Base-by-base conservation (phyloP, 2,888 invertebrate genomes). In the Hirtodrosophila confusa region DNA sequence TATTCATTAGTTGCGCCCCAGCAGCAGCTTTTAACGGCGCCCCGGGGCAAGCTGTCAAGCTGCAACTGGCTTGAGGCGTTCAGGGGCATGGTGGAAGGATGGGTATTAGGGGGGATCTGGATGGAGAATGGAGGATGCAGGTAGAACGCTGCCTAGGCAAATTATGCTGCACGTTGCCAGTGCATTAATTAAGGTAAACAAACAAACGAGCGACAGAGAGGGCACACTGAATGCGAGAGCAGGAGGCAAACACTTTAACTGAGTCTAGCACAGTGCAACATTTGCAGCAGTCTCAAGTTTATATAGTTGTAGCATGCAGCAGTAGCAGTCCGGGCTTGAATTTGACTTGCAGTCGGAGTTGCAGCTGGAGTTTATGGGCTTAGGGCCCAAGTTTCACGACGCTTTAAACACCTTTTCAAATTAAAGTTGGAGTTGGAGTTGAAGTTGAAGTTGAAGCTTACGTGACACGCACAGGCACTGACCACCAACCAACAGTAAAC, bases 141-240 rank as follows among this genome's bases (percentile, higher is more conserved):
- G 31, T 12, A 35, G 48, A 10, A 24, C 41, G 44, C 37, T 36
- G 69, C 33, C 48, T 58, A 45, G 47, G 72, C 64, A 86, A 80
- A 85, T 78, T 80, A 80, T 79, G 80, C 66, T 84, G 84, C 63
- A 65, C 17, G 47, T 12, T 55, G 51, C 57, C 68, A 73, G 58
- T 82, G 84, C 84, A 84, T 84, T 84, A 84, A 84, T 84, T 84
- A 84, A 86, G 87, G 88, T 88, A 84, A 84, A 84, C 78, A 80
- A 82, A 82, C 79, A 83, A 86, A 66, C 61, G 72, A 53, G 40
- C 9, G 39, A 41, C 23, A 47, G 37, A 12, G 33, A 41, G 29
- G 11, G 35, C 17, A 17, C 17, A 17, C 17, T 17, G 17, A 17
- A 17, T 17, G 17, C 2, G 12, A 10, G 23, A 10, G 27, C n/a